Evolutionary conservation across 2,888 invertebrate genomes (phyloP).

Genomic region (Uloborus plumipes): DNA sequence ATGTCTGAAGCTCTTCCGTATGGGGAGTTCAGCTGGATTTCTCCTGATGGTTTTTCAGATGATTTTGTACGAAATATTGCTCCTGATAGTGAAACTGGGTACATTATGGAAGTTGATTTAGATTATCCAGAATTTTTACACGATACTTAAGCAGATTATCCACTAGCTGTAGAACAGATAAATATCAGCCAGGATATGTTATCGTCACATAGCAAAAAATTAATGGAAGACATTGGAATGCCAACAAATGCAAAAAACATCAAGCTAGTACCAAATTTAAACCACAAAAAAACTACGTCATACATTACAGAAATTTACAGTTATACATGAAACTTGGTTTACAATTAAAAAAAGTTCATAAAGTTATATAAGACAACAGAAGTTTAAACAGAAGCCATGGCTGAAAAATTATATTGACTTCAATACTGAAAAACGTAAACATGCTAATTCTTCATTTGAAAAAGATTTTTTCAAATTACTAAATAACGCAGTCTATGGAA

Average conservation of each 20-base stretch:
- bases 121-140: conserved; percentile 40
- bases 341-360: conserved; percentile 67
- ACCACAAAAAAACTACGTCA: conserved; percentile 67
- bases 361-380: conserved; percentile 48
- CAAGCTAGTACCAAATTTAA: conserved; percentile 66
- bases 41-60: background rate
- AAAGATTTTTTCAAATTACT: conserved; percentile 71
- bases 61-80: background rate
- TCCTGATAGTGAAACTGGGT: conserved; percentile 17
- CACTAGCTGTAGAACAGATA: conserved; percentile 42
- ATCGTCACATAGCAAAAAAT: background rate
- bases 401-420: conserved; percentile 70
- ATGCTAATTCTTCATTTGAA: conserved; percentile 69
- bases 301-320: conserved; percentile 65
- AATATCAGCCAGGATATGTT: background rate
- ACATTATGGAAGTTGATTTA: conserved; percentile 60
- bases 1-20: conserved; percentile 13
- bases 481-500: conserved; percentile 71
- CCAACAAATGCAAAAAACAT: no score
- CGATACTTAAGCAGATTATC: conserved; percentile 34
- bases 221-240: background rate
- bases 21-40: conserved; percentile 35
- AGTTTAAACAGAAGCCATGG: conserved; percentile 68
- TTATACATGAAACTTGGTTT: conserved; percentile 61
- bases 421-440: conserved; percentile 67